phyloP scores from a whole-genome alignment of 2,113 vertebrate genomes.

The Ammospiza caudacuta region DNA sequence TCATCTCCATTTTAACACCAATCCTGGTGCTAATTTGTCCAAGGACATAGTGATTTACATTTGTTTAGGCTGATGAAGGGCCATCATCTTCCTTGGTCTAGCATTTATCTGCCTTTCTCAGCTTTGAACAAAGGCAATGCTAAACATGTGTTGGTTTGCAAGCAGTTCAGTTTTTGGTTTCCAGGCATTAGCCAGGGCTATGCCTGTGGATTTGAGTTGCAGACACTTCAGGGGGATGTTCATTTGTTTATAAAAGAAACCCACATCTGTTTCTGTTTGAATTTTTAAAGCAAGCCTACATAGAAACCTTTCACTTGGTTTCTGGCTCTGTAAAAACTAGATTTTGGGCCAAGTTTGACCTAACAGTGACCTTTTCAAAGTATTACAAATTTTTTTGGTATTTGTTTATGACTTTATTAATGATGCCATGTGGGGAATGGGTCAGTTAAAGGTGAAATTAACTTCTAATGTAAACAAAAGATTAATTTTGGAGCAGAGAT shows the following conservation, averaged over 20 bases:
- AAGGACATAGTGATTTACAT: constrained; percentile 23
- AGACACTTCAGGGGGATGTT: constrained; percentile 65
- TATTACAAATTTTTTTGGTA: constrained; percentile 46
- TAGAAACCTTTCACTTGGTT: constrained; percentile 48
- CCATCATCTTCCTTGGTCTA: constrained; percentile 18
- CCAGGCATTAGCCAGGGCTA: neutral
- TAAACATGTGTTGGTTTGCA: constrained; percentile 16
- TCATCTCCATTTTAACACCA: neutral
- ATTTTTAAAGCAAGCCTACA: constrained; percentile 37
- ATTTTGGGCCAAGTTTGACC: constrained; percentile 59
- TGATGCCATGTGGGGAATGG: constrained; percentile 36
- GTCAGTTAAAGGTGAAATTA: constrained; percentile 50
- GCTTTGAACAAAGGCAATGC: constrained; percentile 29
- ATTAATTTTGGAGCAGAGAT: neutral
- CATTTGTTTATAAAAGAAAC: constrained; percentile 62
- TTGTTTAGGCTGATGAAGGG: constrained; percentile 49
- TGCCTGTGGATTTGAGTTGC: constrained; percentile 31
- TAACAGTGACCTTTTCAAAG: constrained; percentile 53
- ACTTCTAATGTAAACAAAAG: constrained; percentile 1
- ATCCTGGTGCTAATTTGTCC: neutral
- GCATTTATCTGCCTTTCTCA: constrained; percentile 20
- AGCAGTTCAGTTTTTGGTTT: neutral
- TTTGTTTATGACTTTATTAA: constrained; percentile 55
- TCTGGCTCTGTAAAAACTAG: constrained; percentile 27
- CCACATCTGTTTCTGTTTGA: constrained; percentile 68